Conservation (phyloP, 2,888 invertebrate genomes). For the Ophion obscuratus region DNA sequence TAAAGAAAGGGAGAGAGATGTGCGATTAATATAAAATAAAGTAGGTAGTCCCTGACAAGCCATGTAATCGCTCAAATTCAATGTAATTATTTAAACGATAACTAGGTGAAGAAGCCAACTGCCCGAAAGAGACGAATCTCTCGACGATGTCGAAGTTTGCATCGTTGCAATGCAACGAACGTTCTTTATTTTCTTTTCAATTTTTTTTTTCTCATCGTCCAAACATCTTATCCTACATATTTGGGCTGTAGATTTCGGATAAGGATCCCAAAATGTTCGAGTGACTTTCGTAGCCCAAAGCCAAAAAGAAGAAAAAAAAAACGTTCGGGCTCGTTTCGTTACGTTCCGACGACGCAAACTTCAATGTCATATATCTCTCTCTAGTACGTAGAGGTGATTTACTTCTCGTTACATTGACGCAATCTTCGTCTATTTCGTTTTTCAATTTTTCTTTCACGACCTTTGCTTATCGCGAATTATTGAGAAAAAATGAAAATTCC, state of each 20-base stretch:
- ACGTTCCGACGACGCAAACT: too few species aligned
- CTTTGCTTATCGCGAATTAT: not conserved
- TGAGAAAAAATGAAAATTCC: not conserved
- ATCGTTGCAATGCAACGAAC: too few species aligned
- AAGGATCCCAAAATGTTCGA: too few species aligned
- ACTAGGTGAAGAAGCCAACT: constrained; percentile 66
- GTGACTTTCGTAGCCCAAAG: too few species aligned
- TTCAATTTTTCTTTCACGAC: not conserved
- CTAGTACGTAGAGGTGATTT: constrained; percentile 12
- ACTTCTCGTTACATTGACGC: constrained; percentile 16
- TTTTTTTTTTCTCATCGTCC: too few species aligned
- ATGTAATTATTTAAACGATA: constrained; percentile 74
- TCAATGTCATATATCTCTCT: not conserved
- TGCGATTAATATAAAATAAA: constrained; percentile 65
- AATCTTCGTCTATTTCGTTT: constrained; percentile 11
- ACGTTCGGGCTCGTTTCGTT: too few species aligned
- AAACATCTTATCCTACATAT: too few species aligned
- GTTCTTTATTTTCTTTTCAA: too few species aligned
- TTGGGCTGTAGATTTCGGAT: too few species aligned
- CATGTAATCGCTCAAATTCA: constrained; percentile 80
- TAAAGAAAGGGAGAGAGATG: constrained; percentile 19
- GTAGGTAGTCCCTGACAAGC: constrained; percentile 67
- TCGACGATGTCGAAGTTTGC: not conserved
- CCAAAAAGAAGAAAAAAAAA: too few species aligned
- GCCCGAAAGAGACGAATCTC: constrained; percentile 63